Conservation (phyloP, 2,888 invertebrate species). For the Candidula unifasciata region DNA sequence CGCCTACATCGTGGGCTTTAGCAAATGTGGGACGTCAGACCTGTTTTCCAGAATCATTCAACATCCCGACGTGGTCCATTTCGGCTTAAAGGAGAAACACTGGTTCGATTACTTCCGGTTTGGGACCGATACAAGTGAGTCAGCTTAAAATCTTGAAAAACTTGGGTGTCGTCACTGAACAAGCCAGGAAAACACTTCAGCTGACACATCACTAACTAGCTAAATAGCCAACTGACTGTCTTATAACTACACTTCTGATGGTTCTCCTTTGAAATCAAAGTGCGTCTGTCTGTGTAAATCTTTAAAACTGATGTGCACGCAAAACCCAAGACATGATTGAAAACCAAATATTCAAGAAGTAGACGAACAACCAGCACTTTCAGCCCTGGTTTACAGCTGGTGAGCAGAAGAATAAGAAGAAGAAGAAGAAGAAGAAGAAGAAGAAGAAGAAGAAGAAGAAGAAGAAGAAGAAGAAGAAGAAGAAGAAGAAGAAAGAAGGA, state of each 20-base stretch:
- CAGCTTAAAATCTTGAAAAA: background rate
- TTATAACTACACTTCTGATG: background rate
- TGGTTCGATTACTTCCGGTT: slow-evolving; percentile 49
- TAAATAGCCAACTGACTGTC: background rate
- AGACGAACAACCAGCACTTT: too few relatives aligned
- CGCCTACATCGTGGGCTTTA: slow-evolving; percentile 50
- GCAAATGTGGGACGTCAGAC: slow-evolving; percentile 49
- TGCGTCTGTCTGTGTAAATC: background rate
- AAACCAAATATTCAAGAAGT: too few relatives aligned
- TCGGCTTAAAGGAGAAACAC: slow-evolving; percentile 6
- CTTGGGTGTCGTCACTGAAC: background rate
- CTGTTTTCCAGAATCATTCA: slow-evolving; percentile 19
- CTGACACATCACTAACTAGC: too few relatives aligned
- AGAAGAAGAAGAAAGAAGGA: too few relatives aligned
- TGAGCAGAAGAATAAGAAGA: too few relatives aligned
- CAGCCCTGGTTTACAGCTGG: too few relatives aligned
- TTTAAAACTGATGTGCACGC: too few relatives aligned
- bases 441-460: too few relatives aligned
- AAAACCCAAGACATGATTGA: too few relatives aligned
- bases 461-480: too few relatives aligned
- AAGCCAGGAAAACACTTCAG: background rate
- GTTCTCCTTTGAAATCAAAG: background rate
- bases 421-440: too few relatives aligned
- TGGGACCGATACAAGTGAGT: background rate
- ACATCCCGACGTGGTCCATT: slow-evolving; percentile 36